These are phyloP conservation scores for Amazona ochrocephala DNA, from an alignment of 2,797 vertebrate species.

Conservation along the genomic window DNA sequence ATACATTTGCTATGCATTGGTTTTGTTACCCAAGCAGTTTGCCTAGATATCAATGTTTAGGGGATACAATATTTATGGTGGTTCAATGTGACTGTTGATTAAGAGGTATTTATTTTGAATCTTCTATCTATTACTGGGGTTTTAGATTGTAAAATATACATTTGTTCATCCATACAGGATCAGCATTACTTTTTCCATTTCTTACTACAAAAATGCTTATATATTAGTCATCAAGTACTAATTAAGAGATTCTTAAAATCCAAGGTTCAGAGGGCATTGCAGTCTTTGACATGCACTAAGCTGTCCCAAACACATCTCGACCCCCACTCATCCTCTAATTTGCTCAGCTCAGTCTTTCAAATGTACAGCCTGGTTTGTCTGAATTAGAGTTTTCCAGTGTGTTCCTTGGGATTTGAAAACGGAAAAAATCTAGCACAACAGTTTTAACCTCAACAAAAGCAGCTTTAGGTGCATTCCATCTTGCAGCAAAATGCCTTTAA, in stretches of 20 bases:
- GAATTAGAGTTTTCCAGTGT: background rate
- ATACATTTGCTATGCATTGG: background rate
- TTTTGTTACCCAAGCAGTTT: background rate
- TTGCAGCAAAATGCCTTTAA: background rate
- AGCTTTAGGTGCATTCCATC: background rate
- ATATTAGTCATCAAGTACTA: background rate
- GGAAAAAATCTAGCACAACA: background rate
- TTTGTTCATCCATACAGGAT: background rate
- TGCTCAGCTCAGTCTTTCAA: background rate
- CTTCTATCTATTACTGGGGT: background rate
- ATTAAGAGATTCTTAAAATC: background rate
- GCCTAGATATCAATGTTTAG: background rate
- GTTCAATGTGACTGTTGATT: background rate
- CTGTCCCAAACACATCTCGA: background rate
- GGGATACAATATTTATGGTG: background rate
- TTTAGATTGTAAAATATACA: background rate
- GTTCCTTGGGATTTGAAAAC: background rate
- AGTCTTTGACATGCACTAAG: background rate
- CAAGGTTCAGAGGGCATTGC: background rate
- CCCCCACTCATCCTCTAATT: background rate
- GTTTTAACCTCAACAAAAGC: background rate
- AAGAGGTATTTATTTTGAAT: background rate
- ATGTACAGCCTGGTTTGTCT: background rate
- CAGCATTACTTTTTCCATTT: background rate
- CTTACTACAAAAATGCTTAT: background rate